Evolutionary conservation across 2,888 invertebrate species (phyloP), one percentile per base, ranked within the genome.

Genomic region (Syritta pipiens): DNA sequence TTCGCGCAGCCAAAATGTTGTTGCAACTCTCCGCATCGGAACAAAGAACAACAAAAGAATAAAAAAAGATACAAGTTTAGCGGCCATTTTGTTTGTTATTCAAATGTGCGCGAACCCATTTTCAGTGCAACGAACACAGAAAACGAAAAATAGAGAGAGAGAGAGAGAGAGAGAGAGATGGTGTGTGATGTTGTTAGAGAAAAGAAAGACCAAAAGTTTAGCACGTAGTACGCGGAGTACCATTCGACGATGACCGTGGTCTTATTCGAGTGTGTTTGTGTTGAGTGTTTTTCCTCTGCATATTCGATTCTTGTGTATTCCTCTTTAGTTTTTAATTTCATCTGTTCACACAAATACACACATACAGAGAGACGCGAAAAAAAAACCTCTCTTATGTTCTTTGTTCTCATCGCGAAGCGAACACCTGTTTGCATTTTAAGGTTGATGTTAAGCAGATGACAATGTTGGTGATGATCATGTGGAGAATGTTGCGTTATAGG

Each of bases 31-130:
- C 28, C n/a, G n/a, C n/a, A n/a, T n/a, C n/a, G n/a, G n/a, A n/a
- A n/a, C n/a, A n/a, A n/a, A n/a, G n/a, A n/a, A n/a, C n/a, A n/a
- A n/a, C n/a, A n/a, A n/a, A n/a, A n/a, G n/a, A n/a, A n/a, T n/a
- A n/a, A 20, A 28, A 28, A 5, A 44, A 46, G 24, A 37, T 17
- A 42, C 10, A 48, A n/a, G 40, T 42, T 44, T 48, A 42, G 49
- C 69, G 62, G 69, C 75, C 75, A 76, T 76, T 76, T 76, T 76
- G 69, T 76, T 69, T 51, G 55, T 62, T 62, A 69, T 69, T 69
- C 69, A 76, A 69, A 76, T 62, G n/a, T n/a, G 62, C 75, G 32
- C 69, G 69, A 69, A 55, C 40, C 60, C 42, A 68, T 68, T 75
- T 68, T 69, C 62, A 62, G 62, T 69, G 55, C 55, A 69, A 62